Percentiles rank a stretch among this genome's conserved stretches.
These are phyloP conservation scores for Dexiosoma caninum DNA, from an alignment of 2,888 invertebrate genomes.

Conservation along the genomic window DNA sequence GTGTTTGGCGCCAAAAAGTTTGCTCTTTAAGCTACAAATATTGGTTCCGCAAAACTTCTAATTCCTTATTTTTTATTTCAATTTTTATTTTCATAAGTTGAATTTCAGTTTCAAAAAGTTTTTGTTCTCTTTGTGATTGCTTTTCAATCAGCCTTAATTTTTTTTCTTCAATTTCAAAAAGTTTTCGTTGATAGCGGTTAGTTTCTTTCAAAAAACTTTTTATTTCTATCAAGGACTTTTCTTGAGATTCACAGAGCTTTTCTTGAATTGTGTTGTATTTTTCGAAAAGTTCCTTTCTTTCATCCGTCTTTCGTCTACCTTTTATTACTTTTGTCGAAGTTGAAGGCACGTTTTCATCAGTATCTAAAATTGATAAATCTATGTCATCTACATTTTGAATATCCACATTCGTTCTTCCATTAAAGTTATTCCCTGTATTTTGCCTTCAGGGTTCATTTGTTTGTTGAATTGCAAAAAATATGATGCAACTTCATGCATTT, in stretches of 20 bases:
- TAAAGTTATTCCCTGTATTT: neutral
- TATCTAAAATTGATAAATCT: no score
- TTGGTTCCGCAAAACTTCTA: neutral
- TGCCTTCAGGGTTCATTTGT: neutral
- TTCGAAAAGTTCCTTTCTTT: neutral
- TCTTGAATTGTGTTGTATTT: neutral
- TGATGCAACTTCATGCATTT: slow-evolving; percentile 2
- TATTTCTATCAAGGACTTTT: no score
- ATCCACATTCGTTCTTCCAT: neutral
- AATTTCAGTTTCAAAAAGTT: neutral
- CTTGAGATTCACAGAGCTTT: neutral
- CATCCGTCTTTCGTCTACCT: neutral
- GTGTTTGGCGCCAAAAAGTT: no score
- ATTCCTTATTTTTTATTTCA: neutral
- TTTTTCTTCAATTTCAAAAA: no score
- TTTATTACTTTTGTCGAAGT: neutral
- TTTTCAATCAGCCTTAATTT: neutral
- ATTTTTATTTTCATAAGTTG: no score
- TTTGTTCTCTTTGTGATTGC: neutral
- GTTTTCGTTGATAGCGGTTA: neutral
- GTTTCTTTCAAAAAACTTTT: neutral
- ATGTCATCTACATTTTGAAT: neutral
- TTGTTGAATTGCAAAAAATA: neutral
- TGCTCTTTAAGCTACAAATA: no score
- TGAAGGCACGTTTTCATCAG: no score